phyloP scores from a whole-genome alignment of 2,797 vertebrate species.

The Pseudomugil gertrudae region DNA sequence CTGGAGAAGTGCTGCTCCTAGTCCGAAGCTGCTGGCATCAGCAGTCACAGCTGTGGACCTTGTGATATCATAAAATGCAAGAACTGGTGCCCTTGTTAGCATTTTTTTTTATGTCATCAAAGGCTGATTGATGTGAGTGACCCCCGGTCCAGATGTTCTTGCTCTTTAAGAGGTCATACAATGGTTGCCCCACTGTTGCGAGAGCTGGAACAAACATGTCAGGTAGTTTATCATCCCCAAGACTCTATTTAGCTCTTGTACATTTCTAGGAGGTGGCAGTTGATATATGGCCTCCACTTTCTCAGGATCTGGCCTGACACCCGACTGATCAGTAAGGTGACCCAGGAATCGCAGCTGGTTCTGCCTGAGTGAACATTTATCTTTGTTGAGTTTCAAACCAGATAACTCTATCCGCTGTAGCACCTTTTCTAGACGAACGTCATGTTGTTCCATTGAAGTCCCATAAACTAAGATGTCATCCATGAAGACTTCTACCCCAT shows the following conservation, averaged over 20 bases:
- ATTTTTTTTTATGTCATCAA: background rate
- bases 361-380: too few relatives aligned
- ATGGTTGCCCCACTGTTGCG: background rate
- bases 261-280: background rate
- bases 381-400: too few relatives aligned
- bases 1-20: too few relatives aligned
- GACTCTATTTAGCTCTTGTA: background rate
- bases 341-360: background rate
- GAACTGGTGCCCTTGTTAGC: background rate
- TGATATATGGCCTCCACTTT: conserved; percentile 1
- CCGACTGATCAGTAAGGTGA: background rate
- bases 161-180: background rate
- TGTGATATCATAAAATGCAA: background rate
- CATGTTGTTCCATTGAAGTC: too few relatives aligned
- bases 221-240: background rate
- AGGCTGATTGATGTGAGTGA: too few relatives aligned
- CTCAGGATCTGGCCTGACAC: conserved; percentile 1
- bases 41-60: background rate
- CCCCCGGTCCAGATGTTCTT: too few relatives aligned
- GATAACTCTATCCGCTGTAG: too few relatives aligned
- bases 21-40: background rate
- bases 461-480: too few relatives aligned
- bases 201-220: background rate
- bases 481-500: too few relatives aligned
- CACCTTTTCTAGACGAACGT: too few relatives aligned